phyloP scores from a whole-genome alignment of 2,888 invertebrate species.

The Lithosia quadra region DNA sequence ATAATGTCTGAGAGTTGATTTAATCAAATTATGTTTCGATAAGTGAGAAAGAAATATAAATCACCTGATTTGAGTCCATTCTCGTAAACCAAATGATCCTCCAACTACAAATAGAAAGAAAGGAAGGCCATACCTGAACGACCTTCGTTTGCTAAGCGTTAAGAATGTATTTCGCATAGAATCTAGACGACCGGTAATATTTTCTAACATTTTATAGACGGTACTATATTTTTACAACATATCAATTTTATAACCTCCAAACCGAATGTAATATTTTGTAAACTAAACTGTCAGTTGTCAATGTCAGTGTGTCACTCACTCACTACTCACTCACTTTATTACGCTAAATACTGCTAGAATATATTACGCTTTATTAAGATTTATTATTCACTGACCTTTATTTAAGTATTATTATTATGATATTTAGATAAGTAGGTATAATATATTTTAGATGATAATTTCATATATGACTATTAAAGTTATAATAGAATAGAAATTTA shows the following conservation, averaged over 20 bases:
- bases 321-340: too few relatives aligned
- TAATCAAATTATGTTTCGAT: not conserved
- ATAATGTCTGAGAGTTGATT: not conserved
- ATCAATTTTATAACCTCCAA: slow-evolving; percentile 31
- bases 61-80: slow-evolving; percentile 92
- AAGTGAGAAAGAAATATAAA: not conserved
- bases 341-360: too few relatives aligned
- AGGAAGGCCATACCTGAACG: slow-evolving; percentile 89
- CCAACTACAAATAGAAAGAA: slow-evolving; percentile 91
- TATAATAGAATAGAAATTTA: too few relatives aligned
- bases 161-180: slow-evolving; percentile 65
- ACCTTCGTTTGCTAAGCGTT: slow-evolving; percentile 52
- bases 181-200: slow-evolving; percentile 44
- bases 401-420: too few relatives aligned
- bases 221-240: slow-evolving; percentile 26
- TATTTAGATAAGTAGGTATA: too few relatives aligned
- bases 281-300: not conserved
- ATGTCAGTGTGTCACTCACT: too few relatives aligned
- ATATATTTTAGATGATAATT: too few relatives aligned
- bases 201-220: slow-evolving; percentile 43
- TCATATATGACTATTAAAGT: too few relatives aligned
- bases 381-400: too few relatives aligned
- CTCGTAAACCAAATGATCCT: slow-evolving; percentile 91
- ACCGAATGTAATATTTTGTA: not conserved
- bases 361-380: too few relatives aligned